A percentile compares a stretch with the other conserved stretches of the same genome.
Conservation (phyloP, 2,113 vertebrate genomes). For the Fukomys damarensis region DNA sequence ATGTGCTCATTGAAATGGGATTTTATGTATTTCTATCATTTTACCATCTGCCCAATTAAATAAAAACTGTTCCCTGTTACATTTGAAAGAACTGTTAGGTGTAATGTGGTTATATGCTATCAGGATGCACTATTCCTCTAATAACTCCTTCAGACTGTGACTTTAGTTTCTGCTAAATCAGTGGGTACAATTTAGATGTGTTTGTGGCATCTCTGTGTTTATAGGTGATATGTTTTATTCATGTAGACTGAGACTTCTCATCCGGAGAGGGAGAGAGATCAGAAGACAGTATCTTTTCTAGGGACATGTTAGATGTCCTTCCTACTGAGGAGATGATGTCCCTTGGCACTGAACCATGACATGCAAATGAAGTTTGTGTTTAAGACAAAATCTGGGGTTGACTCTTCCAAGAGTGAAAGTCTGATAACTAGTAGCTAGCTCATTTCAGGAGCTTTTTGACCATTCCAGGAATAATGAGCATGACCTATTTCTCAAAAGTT, state of each 20-base stretch:
- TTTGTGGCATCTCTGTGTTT: background rate
- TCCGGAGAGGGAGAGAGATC: background rate
- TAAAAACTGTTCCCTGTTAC: background rate
- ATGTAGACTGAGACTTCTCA: background rate
- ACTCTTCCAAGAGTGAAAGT: background rate
- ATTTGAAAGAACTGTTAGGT: background rate
- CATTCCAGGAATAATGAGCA: background rate
- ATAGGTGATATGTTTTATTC: background rate
- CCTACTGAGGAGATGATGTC: background rate
- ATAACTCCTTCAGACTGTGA: background rate
- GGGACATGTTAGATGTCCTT: background rate
- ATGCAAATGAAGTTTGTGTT: constrained; percentile 15
- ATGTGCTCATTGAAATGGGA: background rate
- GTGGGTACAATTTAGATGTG: background rate
- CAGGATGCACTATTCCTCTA: background rate
- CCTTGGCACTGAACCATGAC: background rate
- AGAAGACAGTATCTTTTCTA: background rate
- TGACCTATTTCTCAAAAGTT: constrained; percentile 45
- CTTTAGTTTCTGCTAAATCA: background rate
- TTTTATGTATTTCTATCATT: background rate
- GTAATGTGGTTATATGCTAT: background rate
- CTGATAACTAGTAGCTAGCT: constrained; percentile 23
- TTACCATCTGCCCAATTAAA: constrained; percentile 1
- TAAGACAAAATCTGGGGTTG: constrained; percentile 34
- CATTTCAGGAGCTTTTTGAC: background rate